Base-by-base conservation (phyloP, 2,113 vertebrate genomes). In the Myrmophylax atrothorax region DNA sequence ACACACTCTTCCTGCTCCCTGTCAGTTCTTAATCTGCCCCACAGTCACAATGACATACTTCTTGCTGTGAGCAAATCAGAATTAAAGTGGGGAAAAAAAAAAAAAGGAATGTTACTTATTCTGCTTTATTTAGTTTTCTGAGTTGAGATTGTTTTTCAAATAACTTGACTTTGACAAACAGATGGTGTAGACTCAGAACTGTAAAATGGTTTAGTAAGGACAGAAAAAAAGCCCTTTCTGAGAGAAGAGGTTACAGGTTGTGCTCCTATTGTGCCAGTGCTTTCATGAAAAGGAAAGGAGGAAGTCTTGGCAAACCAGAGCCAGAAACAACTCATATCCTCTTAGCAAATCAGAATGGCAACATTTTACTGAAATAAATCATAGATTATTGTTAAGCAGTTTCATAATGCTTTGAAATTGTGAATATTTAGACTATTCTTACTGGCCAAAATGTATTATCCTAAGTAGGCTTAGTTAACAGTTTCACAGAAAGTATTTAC, bases 101-200 rank as follows among this genome's bases (percentile, higher is more conserved):
- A 23, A 79, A 87, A 83, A 52, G 12, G 10, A 80, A 63, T 24
- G 29, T 26, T 84, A 60, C 46, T 90, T 68, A 55, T 79, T 46
- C 59, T 66, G n/a, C 28, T 83, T 75, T 40, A 74, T 86, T 82
- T 84, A 55, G 14, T 72, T 86, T 23, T 59, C 78, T 35, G 35
- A 84, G 55, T 31, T 44, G 52, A 75, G 33, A 67, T 23, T 67
- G 28, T 25, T 97, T 91, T 92, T 73, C 53, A 91, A 87, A 79
- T 72, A 78, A 87, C 84, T 73, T 89, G 55, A 84, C 81, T 93
- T 70, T 87, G 89, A 95, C 73, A 91, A 90, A 94, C 0, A 10
- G 55, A 70, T 87, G 33, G 33, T 87, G 26, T 59, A 20, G 52
- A 55, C 28, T 72, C 75, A 42, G 52, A 72, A 50, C 56, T 56